Evolutionary conservation across 2,888 invertebrate species (phyloP).

Genomic region (Alloplasta piceator): DNA sequence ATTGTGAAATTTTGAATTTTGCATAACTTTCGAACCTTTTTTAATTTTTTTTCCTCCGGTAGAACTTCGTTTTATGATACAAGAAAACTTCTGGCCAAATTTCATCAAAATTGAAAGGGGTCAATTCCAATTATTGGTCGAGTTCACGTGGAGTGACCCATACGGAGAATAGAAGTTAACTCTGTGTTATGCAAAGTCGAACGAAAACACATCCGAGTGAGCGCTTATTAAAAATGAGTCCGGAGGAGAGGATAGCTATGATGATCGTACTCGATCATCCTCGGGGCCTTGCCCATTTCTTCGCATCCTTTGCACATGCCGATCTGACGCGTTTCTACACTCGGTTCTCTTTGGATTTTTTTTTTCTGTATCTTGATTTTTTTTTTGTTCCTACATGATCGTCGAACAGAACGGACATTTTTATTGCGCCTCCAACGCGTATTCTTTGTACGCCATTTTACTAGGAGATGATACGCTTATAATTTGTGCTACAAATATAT

Average conservation of each 20-base stretch:
- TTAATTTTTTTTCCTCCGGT: no score
- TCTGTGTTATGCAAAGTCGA: slow-evolving; percentile 16
- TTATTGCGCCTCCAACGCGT: slow-evolving; percentile 23
- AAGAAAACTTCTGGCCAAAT: no score
- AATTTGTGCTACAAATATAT: not conserved
- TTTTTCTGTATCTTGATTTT: slow-evolving; percentile 6
- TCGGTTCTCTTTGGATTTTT: slow-evolving; percentile 3
- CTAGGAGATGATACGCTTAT: not conserved
- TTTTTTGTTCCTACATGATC: slow-evolving; percentile 1
- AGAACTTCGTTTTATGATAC: no score
- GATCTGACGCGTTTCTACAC: slow-evolving; percentile 3
- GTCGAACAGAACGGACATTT: slow-evolving; percentile 10
- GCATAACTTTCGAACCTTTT: no score
- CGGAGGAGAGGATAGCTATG: not conserved
- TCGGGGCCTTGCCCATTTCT: slow-evolving; percentile 43
- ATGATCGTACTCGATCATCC: slow-evolving; percentile 41
- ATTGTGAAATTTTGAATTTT: no score
- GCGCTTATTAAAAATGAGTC: not conserved
- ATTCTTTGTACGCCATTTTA: not conserved
- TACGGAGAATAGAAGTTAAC: no score
- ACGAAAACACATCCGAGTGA: slow-evolving; percentile 1
- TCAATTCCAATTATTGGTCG: no score
- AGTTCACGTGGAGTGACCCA: no score
- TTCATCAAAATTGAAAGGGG: no score
- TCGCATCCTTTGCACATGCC: slow-evolving; percentile 11